Conservation (phyloP, 2,797 vertebrate species). For the Forpus xanthops region DNA sequence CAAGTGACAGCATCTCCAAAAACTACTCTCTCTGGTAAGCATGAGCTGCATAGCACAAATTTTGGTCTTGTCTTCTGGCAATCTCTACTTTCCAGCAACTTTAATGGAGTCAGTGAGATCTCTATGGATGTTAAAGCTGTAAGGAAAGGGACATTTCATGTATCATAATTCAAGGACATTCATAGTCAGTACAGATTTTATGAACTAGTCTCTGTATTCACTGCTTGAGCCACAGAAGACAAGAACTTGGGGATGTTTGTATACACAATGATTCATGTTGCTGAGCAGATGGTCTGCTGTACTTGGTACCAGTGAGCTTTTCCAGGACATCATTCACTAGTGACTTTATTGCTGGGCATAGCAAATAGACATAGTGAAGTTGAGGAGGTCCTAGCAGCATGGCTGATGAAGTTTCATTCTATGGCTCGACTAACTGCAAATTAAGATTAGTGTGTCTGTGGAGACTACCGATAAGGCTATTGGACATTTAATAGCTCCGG, state of each 20-base stretch:
- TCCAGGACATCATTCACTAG: not conserved
- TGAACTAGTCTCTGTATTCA: not conserved
- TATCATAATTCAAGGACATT: not conserved
- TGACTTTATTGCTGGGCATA: not conserved
- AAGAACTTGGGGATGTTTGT: not conserved
- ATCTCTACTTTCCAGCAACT: not conserved
- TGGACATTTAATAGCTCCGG: not conserved
- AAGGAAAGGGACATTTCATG: not conserved
- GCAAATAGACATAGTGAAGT: not conserved
- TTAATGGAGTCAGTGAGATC: not conserved
- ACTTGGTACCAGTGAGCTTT: not conserved
- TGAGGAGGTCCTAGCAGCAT: not conserved
- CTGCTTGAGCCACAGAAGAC: not conserved
- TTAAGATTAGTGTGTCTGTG: not conserved
- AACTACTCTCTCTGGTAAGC: not conserved
- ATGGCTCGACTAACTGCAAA: not conserved
- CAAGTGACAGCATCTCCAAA: not conserved
- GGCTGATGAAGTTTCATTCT: not conserved
- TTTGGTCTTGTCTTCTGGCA: not conserved
- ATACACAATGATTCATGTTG: not conserved
- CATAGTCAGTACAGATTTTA: not conserved
- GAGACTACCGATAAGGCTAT: not conserved
- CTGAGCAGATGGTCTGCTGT: slow-evolving; percentile 10
- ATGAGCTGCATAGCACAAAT: not conserved
- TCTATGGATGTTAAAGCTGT: not conserved